These are phyloP conservation scores for Tipula unca DNA, from an alignment of 2,888 invertebrate genomes.

Conservation along the genomic window DNA sequence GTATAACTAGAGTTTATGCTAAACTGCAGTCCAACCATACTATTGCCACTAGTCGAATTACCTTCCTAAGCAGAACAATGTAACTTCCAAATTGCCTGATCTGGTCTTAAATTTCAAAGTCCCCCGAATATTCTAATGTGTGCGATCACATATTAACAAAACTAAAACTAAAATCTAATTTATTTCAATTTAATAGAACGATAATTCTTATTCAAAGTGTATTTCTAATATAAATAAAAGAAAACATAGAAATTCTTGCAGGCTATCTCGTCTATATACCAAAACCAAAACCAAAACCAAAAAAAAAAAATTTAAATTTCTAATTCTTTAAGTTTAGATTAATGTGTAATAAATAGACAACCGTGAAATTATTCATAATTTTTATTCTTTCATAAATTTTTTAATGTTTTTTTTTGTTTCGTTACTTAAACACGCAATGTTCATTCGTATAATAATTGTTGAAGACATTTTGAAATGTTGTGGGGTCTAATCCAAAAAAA, in stretches of 20 bases:
- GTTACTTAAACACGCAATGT: neutral
- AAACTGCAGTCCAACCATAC: too few relatives aligned
- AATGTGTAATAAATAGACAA: neutral
- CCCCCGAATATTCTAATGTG: too few relatives aligned
- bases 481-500: neutral
- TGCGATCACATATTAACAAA: neutral
- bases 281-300: too few relatives aligned
- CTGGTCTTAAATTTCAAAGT: too few relatives aligned
- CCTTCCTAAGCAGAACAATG: too few relatives aligned
- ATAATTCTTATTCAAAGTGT: neutral
- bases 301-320: neutral
- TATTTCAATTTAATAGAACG: neutral
- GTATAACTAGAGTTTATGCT: too few relatives aligned
- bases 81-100: too few relatives aligned
- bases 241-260: neutral
- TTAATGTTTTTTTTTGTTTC: neutral
- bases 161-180: neutral
- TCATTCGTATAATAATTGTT: neutral
- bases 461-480: neutral
- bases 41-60: too few relatives aligned
- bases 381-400: too few relatives aligned
- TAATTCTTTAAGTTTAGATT: neutral
- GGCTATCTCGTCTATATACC: neutral
- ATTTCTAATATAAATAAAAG: neutral
- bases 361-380: constrained; percentile 14